A percentile compares a stretch with the other conserved stretches of the same genome.
phyloP scores from a whole-genome alignment of 2,113 vertebrate species.

The Ptilorrhoa leucosticta region DNA sequence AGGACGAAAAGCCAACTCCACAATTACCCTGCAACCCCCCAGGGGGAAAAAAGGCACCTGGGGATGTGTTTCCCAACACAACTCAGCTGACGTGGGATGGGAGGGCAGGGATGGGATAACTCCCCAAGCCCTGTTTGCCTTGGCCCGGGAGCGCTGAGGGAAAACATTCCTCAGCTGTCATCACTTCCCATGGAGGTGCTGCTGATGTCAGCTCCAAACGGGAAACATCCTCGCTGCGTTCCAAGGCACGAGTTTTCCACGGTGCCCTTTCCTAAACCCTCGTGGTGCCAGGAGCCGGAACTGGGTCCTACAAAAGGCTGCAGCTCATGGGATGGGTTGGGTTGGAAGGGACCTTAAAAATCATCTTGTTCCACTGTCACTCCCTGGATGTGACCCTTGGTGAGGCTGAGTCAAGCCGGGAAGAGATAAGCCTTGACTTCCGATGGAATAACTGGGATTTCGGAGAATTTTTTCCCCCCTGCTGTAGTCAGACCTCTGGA shows the following conservation, averaged over 20 bases:
- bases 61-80: neutral
- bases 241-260: neutral
- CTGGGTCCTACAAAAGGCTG: neutral
- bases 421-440: neutral
- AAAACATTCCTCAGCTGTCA: neutral
- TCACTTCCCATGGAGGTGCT: neutral
- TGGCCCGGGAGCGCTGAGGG: neutral
- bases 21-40: neutral
- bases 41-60: neutral
- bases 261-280: neutral
- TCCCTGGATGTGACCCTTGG: neutral
- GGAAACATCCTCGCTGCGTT: neutral
- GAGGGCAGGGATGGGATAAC: neutral
- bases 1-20: neutral
- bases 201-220: neutral
- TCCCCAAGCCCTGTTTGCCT: neutral
- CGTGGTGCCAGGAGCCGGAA: neutral
- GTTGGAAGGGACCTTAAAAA: neutral
- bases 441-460: rapidly evolving
- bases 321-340: neutral
- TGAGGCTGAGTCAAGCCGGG: neutral
- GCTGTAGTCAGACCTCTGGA: neutral
- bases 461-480: neutral
- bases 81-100: neutral
- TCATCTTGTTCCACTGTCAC: neutral